These are phyloP conservation scores for Fistularia commersonii DNA, from an alignment of 2,797 vertebrate species.

Conservation along the genomic window DNA sequence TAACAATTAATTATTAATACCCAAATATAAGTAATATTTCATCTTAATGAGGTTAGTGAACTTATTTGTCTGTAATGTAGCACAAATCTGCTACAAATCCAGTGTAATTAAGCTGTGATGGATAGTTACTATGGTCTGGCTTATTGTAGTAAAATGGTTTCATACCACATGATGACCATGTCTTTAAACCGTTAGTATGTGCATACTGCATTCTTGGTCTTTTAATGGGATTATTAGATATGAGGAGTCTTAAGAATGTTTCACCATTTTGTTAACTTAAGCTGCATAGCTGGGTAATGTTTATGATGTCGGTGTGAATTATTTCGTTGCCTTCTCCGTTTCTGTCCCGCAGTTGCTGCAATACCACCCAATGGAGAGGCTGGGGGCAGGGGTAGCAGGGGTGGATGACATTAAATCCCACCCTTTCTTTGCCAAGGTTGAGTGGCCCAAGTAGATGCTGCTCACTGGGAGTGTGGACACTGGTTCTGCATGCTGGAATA, in stretches of 20 bases:
- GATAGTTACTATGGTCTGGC: background rate
- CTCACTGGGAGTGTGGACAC: too few relatives aligned
- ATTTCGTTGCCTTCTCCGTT: background rate
- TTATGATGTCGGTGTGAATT: background rate
- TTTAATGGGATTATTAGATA: background rate
- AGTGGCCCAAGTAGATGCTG: slow-evolving; percentile 81
- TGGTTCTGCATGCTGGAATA: slow-evolving; percentile 2
- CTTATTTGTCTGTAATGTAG: slow-evolving; percentile 17
- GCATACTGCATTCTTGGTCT: background rate
- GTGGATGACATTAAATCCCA: slow-evolving; percentile 97
- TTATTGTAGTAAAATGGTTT: too few relatives aligned
- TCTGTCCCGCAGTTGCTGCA: slow-evolving; percentile 83
- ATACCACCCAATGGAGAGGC: slow-evolving; percentile 90
- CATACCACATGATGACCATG: background rate
- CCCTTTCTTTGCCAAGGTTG: slow-evolving; percentile 88
- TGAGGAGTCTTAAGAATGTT: too few relatives aligned
- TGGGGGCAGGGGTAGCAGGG: slow-evolving; percentile 90
- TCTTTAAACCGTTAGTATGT: too few relatives aligned
- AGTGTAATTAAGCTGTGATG: background rate
- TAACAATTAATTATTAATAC: too few relatives aligned
- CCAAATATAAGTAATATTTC: too few relatives aligned
- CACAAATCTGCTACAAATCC: slow-evolving; percentile 10
- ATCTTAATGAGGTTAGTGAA: slow-evolving; percentile 26
- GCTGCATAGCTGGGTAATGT: too few relatives aligned
- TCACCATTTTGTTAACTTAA: too few relatives aligned